Base-by-base conservation (phyloP, 2,888 invertebrate genomes). In the Acrobasis consociella region DNA sequence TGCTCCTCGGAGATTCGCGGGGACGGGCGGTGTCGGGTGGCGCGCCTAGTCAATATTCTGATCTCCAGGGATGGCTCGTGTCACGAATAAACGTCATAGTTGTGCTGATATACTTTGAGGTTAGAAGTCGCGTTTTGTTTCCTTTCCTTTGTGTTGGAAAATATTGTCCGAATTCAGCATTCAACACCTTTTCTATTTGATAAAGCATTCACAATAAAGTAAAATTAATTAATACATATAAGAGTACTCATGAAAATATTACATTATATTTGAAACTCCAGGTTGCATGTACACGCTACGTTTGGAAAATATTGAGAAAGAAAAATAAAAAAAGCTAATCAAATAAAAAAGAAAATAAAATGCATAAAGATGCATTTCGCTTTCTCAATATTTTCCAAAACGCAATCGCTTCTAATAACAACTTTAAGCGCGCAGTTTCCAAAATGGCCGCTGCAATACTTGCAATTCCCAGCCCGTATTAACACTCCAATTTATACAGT, bases 1-100 rank as follows among this genome's bases (percentile, higher is more conserved):
- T 77, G 76, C 75, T 75, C 75, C 74, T 71, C 71, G 71, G 81
- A 83, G 85, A 86, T 82, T 81, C 82, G 80, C 81, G 67, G 75
- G 80, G 87, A 80, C 83, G 78, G 72, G 80, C 71, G 74, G 83
- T 73, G 77, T 87, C 81, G 78, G 81, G 83, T 87, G 82, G 75
- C 85, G 67, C 67, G 71, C 76, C 75, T 81, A 83, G 82, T 83
- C 82, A 82, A 82, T 85, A 81, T 77, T 74, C 72, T 65, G 72
- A 70, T 72, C 74, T 70, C 69, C 65, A 65, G 71, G 49, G 71
- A 64, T 69, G 69, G 71, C 69, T 79, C 84, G 82, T 81, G 85
- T 79, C 78, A 37, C 38, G n/a, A 22, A 22, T 39, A 52, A 51
- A 60, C 17, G 10, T 16, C 15, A 49, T 10, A 31, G 17, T n/a